Conservation (phyloP, 2,113 vertebrate species). For the Xerus inauris region DNA sequence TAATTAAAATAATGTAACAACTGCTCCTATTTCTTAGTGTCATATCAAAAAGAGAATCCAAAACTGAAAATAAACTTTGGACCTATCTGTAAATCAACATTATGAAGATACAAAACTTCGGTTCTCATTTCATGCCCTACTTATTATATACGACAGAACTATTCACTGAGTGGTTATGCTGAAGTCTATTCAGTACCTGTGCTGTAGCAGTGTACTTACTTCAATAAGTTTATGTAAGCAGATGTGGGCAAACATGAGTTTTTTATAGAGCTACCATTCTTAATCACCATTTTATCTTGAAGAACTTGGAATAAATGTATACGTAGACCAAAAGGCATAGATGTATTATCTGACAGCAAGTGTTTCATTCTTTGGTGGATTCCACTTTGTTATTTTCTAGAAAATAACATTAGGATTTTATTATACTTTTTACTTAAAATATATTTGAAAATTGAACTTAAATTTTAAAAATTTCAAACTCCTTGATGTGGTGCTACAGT, state of each 20-base stretch:
- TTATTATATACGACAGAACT: neutral
- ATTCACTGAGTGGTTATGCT: neutral
- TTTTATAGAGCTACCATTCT: neutral
- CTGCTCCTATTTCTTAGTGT: neutral
- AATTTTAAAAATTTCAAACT: neutral
- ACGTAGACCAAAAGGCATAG: neutral
- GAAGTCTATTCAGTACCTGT: neutral
- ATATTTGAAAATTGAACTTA: constrained; percentile 45
- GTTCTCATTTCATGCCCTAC: neutral
- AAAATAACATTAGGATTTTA: constrained; percentile 19
- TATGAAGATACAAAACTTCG: neutral
- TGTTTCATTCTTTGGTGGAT: neutral
- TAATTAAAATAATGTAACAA: neutral
- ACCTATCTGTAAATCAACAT: neutral
- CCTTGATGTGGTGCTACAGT: neutral
- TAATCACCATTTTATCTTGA: neutral
- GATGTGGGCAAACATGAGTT: neutral
- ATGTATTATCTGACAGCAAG: neutral
- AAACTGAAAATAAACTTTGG: neutral
- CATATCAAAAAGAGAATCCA: neutral
- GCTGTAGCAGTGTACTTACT: neutral
- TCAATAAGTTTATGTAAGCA: neutral
- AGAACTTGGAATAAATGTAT: constrained; percentile 1
- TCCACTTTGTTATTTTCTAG: neutral
- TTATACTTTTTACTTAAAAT: neutral